phyloP scores from a whole-genome alignment of 1,140 invertebrate species.

The Panulirus ornatus region DNA sequence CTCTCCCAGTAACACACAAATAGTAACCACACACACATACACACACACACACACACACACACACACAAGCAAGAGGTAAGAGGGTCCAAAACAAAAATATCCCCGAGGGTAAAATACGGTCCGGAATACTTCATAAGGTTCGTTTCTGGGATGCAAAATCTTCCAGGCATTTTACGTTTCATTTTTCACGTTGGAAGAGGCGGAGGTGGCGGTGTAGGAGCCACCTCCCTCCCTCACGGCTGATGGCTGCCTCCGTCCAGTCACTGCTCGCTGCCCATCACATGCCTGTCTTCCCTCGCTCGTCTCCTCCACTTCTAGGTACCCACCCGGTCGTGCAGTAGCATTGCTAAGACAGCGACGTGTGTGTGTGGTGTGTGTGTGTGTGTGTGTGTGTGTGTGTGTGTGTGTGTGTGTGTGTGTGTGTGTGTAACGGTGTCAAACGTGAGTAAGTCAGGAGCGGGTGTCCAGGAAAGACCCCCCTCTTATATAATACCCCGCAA shows the following conservation, averaged over 20 bases:
- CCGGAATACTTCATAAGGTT: neutral
- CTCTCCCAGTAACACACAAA: no score
- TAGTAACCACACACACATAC: neutral
- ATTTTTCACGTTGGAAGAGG: slow-evolving; percentile 1
- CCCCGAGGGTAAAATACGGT: neutral
- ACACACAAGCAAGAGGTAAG: neutral
- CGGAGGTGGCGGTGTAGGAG: no score
- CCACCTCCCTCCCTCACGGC: no score
- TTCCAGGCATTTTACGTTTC: slow-evolving; percentile 6
- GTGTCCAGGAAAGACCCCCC: no score
- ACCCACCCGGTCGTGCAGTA: no score
- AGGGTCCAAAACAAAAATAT: neutral
- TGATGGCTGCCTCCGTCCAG: neutral
- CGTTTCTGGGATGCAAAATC: slow-evolving; percentile 11
- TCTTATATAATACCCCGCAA: no score
- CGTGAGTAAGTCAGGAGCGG: neutral
- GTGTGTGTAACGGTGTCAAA: no score
- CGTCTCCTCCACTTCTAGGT: no score
- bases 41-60: neutral
- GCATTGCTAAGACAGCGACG: no score
- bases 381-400: neutral
- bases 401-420: neutral
- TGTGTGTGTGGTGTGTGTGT: no score
- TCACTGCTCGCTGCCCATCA: neutral
- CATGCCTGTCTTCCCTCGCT: no score